Evolutionary conservation across 2,113 vertebrate genomes (phyloP).

Genomic region (Cebus imitator): DNA sequence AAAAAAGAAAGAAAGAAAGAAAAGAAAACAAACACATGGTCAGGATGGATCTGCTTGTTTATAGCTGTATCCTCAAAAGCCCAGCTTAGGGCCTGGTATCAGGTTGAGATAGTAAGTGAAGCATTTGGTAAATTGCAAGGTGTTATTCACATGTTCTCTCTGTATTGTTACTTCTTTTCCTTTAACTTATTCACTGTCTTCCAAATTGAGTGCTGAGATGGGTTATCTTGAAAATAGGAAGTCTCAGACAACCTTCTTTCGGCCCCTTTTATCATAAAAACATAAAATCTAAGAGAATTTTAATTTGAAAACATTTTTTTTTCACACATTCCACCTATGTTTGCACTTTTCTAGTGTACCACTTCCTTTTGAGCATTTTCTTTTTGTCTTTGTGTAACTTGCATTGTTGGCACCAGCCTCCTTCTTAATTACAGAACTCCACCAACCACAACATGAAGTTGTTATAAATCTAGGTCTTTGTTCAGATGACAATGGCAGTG

Average conservation of each 20-base stretch:
- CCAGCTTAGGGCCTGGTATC: not conserved
- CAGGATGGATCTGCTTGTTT: not conserved
- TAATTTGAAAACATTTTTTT: not conserved
- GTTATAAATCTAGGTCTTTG: not conserved
- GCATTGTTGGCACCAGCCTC: not conserved
- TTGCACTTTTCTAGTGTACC: not conserved
- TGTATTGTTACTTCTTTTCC: not conserved
- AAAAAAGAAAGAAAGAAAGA: no score
- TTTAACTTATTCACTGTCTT: not conserved
- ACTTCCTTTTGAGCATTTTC: not conserved
- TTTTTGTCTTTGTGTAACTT: not conserved
- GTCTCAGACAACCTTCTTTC: not conserved
- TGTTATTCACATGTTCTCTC: not conserved
- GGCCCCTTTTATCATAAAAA: slow-evolving; percentile 17
- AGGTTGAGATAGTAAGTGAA: not conserved
- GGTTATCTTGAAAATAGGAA: not conserved
- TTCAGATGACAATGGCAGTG: not conserved
- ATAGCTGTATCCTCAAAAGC: not conserved
- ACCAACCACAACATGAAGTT: not conserved
- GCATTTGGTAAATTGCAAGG: not conserved
- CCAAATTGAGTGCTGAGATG: not conserved
- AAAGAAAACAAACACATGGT: no score
- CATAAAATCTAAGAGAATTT: slow-evolving; percentile 17
- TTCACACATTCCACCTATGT: not conserved
- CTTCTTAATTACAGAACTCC: not conserved